phyloP scores from a whole-genome alignment of 2,888 invertebrate genomes.

The Odontothrips loti region DNA sequence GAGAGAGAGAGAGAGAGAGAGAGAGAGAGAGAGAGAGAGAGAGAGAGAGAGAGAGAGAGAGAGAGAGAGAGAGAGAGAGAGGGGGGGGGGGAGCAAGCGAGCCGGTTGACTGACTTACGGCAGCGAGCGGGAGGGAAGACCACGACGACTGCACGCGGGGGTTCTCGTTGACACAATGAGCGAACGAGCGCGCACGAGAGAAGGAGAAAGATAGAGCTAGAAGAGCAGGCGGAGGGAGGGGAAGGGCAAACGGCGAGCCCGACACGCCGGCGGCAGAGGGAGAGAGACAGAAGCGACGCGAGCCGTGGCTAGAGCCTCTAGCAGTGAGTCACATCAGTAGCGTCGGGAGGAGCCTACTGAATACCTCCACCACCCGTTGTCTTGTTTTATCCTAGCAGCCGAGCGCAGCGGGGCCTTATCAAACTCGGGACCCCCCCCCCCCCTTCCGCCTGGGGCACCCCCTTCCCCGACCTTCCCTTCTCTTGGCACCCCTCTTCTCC shows the following conservation, averaged over 20 bases:
- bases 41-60: no score
- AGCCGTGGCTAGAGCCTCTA: neutral
- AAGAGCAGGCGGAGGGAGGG: neutral
- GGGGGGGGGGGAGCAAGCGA: no score
- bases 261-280: neutral
- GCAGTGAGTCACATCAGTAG: neutral
- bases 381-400: conserved; percentile 14
- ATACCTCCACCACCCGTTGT: neutral
- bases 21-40: no score
- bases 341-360: neutral
- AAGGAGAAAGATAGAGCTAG: neutral
- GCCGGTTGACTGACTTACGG: no score
- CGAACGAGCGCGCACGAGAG: neutral
- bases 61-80: no score
- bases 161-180: no score
- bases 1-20: no score
- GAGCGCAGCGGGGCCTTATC: neutral
- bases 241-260: neutral
- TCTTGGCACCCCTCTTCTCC: no score
- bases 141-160: no score
- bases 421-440: neutral
- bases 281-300: neutral
- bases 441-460: neutral
- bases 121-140: no score
- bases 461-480: neutral